Conservation (phyloP, 1,140 invertebrate species). For the Drosophila tani region DNA sequence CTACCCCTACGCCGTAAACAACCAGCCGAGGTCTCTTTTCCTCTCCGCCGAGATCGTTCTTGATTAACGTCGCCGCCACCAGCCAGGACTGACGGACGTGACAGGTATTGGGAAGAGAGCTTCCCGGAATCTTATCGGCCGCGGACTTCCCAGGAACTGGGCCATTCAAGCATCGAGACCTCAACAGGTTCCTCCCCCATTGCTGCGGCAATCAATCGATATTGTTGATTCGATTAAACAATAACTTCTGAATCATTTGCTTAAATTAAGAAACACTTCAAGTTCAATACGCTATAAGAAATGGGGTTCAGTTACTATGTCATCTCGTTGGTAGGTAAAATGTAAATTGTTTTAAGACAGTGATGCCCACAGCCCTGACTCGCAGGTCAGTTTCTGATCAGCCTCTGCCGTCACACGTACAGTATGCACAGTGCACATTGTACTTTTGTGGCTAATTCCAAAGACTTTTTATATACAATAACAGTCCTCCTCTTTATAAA, state of each 20-base stretch:
- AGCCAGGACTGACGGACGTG: slow-evolving; percentile 10
- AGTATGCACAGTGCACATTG: too few relatives aligned
- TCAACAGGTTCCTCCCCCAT: slow-evolving; percentile 13
- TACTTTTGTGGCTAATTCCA: too few relatives aligned
- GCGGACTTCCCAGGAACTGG: slow-evolving; percentile 66
- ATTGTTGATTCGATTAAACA: slow-evolving; percentile 29
- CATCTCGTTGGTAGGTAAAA: neutral
- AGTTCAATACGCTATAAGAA: neutral
- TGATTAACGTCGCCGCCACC: slow-evolving; percentile 5
- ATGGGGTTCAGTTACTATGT: neutral
- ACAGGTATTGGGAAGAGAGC: slow-evolving; percentile 18
- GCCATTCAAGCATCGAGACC: slow-evolving; percentile 26
- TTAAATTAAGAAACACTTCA: slow-evolving; percentile 11
- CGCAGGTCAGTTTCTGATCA: too few relatives aligned
- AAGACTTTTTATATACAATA: too few relatives aligned
- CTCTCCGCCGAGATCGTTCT: neutral
- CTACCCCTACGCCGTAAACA: slow-evolving; percentile 3
- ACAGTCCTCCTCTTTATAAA: too few relatives aligned
- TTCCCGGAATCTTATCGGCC: slow-evolving; percentile 63
- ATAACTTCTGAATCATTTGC: slow-evolving; percentile 47
- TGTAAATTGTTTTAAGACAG: too few relatives aligned
- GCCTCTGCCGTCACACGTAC: too few relatives aligned
- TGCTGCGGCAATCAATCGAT: slow-evolving; percentile 18
- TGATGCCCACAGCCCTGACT: too few relatives aligned
- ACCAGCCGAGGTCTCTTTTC: slow-evolving; percentile 4